phyloP scores from a whole-genome alignment of 2,113 vertebrate species.

The Ctenomys sociabilis region DNA sequence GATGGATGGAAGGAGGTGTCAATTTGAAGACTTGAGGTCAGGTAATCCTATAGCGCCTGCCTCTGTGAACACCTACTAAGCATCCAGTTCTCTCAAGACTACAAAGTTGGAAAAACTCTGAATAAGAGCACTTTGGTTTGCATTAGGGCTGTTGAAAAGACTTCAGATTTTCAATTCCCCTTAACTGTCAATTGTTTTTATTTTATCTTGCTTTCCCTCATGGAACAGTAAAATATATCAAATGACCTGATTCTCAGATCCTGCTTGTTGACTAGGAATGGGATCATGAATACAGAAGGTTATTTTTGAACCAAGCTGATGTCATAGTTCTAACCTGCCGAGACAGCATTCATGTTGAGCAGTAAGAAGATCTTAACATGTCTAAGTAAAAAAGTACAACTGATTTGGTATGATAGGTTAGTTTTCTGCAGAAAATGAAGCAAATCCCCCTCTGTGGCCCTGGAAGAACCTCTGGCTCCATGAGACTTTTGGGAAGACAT shows the following conservation, averaged over 20 bases:
- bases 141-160: background rate
- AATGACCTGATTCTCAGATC: background rate
- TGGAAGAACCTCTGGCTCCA: background rate
- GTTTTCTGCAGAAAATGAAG: conserved; percentile 38
- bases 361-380: conserved; percentile 1
- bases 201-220: background rate
- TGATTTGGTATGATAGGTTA: background rate
- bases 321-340: conserved; percentile 55
- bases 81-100: conserved; percentile 5
- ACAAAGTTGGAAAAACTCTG: background rate
- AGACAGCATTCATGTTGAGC: conserved; percentile 21
- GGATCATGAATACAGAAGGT: conserved; percentile 20
- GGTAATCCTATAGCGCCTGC: conserved; percentile 1
- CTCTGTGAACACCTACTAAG: background rate
- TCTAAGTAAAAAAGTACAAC: background rate
- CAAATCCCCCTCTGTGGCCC: background rate
- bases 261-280: background rate
- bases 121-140: background rate
- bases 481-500: background rate
- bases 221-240: background rate
- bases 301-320: conserved; percentile 55
- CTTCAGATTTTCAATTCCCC: background rate
- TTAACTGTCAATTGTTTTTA: background rate
- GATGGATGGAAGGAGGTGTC: conserved; percentile 50
- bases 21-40: background rate